These are phyloP conservation scores for Larimichthys crocea DNA, from an alignment of 2,113 vertebrate genomes.

Conservation along the genomic window DNA sequence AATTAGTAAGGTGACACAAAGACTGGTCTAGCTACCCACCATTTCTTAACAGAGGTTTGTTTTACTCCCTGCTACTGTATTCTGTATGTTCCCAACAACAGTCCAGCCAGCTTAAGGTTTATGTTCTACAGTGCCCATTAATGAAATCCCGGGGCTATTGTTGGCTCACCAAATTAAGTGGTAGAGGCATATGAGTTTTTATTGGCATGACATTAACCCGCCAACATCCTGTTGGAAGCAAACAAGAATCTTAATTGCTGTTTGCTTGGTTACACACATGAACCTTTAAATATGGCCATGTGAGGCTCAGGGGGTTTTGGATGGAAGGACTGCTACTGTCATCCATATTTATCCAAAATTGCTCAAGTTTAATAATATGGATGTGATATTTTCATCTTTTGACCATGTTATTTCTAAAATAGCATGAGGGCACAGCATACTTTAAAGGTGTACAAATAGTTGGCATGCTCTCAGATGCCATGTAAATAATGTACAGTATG, in stretches of 20 bases:
- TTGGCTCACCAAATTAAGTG: constrained; percentile 38
- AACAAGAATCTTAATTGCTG: constrained; percentile 54
- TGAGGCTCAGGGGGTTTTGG: background rate
- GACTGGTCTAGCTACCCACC: background rate
- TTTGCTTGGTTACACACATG: constrained; percentile 40
- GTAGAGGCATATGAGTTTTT: constrained; percentile 36
- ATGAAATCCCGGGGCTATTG: constrained; percentile 38
- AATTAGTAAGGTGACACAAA: background rate
- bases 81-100: constrained; percentile 40
- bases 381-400: constrained; percentile 34
- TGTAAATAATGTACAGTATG: constrained; percentile 65
- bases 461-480: constrained; percentile 28
- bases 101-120: constrained; percentile 30
- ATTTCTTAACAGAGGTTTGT: constrained; percentile 29
- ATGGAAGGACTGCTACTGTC: background rate
- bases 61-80: constrained; percentile 47
- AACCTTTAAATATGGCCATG: constrained; percentile 16
- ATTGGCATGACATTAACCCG: constrained; percentile 44
- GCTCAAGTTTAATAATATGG: constrained; percentile 22
- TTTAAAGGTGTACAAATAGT: constrained; percentile 3
- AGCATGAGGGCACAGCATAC: constrained; percentile 18
- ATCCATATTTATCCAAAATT: constrained; percentile 35
- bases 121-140: constrained; percentile 55
- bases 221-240: constrained; percentile 59
- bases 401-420: constrained; percentile 52